Conservation (phyloP, 2,888 invertebrate species). For the Melinaea menophilus region DNA sequence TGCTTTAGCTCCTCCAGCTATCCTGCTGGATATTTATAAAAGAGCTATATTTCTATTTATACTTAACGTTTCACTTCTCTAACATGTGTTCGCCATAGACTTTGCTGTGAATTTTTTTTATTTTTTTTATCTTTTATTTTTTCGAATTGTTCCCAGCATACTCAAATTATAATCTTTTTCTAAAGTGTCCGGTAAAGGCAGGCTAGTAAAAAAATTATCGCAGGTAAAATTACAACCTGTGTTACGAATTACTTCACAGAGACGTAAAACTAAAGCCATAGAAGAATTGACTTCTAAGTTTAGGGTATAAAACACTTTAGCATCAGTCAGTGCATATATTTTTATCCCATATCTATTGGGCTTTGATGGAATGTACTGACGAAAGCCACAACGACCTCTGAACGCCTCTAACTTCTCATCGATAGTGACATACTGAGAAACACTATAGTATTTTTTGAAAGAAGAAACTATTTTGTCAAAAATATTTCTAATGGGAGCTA, state of each 20-base stretch:
- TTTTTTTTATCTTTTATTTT: slow-evolving; percentile 18
- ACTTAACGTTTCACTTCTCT: no score
- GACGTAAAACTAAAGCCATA: slow-evolving; percentile 16
- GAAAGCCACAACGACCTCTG: slow-evolving; percentile 27
- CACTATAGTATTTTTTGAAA: slow-evolving; percentile 26
- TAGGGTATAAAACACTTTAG: slow-evolving; percentile 26
- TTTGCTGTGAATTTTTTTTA: no score
- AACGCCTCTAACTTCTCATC: slow-evolving; percentile 29
- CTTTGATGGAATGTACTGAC: slow-evolving; percentile 29
- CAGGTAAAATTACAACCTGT: slow-evolving; percentile 20
- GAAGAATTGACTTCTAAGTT: slow-evolving; percentile 25
- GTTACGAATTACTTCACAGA: slow-evolving; percentile 14
- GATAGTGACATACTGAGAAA: slow-evolving; percentile 25
- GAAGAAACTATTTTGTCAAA: slow-evolving; percentile 25
- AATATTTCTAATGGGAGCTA: slow-evolving; percentile 26
- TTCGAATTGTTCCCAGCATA: slow-evolving; percentile 21
- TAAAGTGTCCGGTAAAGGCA: slow-evolving; percentile 10
- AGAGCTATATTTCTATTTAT: no score
- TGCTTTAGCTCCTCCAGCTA: no score
- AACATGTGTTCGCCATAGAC: no score
- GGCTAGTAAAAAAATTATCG: slow-evolving; percentile 15
- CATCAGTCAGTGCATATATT: slow-evolving; percentile 30
- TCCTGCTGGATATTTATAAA: no score
- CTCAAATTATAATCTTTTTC: slow-evolving; percentile 13
- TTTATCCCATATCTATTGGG: slow-evolving; percentile 33